Conservation (phyloP, 1,140 invertebrate genomes). For the Copidosoma floridanum region DNA sequence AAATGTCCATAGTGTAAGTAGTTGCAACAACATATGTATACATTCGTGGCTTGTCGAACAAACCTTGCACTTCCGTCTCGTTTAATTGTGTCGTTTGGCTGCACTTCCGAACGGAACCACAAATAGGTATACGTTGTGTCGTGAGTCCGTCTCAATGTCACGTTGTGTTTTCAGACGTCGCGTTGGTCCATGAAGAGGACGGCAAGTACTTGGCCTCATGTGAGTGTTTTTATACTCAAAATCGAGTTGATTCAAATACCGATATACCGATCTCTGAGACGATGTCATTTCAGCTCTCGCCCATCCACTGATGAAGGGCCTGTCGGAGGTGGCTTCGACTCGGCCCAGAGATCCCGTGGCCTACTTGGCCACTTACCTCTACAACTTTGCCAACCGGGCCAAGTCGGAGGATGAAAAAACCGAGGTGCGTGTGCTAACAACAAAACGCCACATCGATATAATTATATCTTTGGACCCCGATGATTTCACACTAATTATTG, state of each 20-base stretch:
- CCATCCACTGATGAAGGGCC: conserved; percentile 81
- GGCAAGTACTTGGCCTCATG: conserved; percentile 78
- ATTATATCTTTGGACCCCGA: not conserved
- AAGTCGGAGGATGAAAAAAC: conserved; percentile 31
- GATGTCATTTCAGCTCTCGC: conserved; percentile 72
- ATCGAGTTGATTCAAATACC: too few relatives aligned
- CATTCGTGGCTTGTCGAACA: too few relatives aligned
- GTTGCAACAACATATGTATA: too few relatives aligned
- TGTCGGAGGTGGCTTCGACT: conserved; percentile 79
- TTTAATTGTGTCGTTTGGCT: not conserved
- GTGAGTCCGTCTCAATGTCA: too few relatives aligned
- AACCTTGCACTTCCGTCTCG: not conserved
- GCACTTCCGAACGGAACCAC: too few relatives aligned
- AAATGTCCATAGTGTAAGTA: too few relatives aligned
- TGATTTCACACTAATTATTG: not conserved
- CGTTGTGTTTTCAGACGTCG: conserved; percentile 18
- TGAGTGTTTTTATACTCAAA: conserved; percentile 54
- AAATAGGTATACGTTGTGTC: too few relatives aligned
- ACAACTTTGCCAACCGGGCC: conserved; percentile 68
- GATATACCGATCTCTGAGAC: too few relatives aligned
- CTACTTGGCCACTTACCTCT: conserved; percentile 77
- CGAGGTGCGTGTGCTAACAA: conserved; percentile 31
- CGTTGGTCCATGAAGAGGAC: conserved; percentile 77
- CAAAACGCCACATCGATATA: not conserved
- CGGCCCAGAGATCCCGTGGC: conserved; percentile 79